These are phyloP conservation scores for Ameiurus melas DNA, from an alignment of 2,113 vertebrate genomes.

Conservation along the genomic window DNA sequence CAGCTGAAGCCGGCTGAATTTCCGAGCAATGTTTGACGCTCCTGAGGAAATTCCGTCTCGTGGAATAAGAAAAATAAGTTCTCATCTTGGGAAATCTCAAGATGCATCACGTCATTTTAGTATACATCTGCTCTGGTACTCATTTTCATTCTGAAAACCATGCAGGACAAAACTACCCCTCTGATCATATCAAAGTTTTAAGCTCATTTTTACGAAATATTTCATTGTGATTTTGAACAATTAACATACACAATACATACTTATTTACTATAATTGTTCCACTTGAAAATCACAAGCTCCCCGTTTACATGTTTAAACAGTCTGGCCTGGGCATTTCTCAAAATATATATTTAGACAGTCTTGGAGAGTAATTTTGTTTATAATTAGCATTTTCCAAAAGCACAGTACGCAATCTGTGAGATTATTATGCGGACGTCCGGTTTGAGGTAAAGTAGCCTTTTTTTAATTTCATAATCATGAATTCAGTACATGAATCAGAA, in stretches of 20 bases:
- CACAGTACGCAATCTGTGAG: neutral
- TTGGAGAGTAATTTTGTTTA: neutral
- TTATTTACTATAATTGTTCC: neutral
- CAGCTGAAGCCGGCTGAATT: neutral
- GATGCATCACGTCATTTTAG: neutral
- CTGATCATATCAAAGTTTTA: neutral
- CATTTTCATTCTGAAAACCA: neutral
- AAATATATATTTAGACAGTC: neutral
- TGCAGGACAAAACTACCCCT: neutral
- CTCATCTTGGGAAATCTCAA: neutral
- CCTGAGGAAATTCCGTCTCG: neutral
- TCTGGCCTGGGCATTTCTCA: neutral
- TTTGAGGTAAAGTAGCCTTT: neutral
- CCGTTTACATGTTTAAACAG: neutral
- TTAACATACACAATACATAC: neutral
- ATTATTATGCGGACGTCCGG: neutral
- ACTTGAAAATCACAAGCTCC: neutral
- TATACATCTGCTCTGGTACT: neutral
- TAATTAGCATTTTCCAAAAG: neutral
- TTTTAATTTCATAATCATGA: neutral
- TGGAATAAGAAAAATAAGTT: neutral
- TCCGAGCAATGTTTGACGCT: neutral
- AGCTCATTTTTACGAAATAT: neutral
- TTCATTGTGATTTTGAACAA: neutral
- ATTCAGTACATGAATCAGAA: conserved; percentile 12